Evolutionary conservation across 2,888 invertebrate species (phyloP).

Genomic region (Stramonita haemastoma): DNA sequence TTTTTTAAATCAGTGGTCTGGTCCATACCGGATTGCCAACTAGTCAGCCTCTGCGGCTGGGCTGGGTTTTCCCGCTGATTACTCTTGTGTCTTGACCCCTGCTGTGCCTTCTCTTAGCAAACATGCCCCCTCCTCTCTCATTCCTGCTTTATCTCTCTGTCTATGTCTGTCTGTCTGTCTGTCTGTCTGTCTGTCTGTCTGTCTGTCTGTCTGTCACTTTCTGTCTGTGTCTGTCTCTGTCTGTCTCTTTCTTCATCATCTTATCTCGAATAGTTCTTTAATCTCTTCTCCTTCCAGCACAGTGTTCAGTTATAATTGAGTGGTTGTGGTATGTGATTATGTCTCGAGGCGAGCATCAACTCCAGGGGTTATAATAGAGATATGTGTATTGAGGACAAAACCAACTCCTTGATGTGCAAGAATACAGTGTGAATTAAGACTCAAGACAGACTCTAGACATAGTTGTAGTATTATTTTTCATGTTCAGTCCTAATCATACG

Average conservation of each 20-base stretch:
- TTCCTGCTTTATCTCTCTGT: background rate
- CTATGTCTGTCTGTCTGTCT: background rate
- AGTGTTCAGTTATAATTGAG: no score
- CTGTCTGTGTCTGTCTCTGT: background rate
- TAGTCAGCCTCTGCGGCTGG: background rate
- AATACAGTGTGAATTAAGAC: no score
- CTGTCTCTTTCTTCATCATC: background rate
- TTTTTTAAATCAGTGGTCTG: no score
- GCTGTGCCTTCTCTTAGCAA: background rate
- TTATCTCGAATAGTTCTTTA: background rate
- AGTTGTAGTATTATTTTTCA: no score
- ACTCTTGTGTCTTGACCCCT: background rate
- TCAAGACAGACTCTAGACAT: no score
- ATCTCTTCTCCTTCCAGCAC: background rate
- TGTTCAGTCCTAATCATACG: no score
- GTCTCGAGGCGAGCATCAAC: no score
- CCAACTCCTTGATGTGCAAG: no score
- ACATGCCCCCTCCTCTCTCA: background rate
- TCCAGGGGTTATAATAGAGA: no score
- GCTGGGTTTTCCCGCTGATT: background rate
- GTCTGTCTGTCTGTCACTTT: background rate
- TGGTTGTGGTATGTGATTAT: no score
- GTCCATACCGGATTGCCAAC: no score
- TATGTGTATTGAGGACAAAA: no score
- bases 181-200: slow-evolving; percentile 1